A percentile compares a stretch with the other conserved stretches of the same genome.
These are phyloP conservation scores for Campoletis sonorensis DNA, from an alignment of 1,140 invertebrate genomes.

Conservation along the genomic window DNA sequence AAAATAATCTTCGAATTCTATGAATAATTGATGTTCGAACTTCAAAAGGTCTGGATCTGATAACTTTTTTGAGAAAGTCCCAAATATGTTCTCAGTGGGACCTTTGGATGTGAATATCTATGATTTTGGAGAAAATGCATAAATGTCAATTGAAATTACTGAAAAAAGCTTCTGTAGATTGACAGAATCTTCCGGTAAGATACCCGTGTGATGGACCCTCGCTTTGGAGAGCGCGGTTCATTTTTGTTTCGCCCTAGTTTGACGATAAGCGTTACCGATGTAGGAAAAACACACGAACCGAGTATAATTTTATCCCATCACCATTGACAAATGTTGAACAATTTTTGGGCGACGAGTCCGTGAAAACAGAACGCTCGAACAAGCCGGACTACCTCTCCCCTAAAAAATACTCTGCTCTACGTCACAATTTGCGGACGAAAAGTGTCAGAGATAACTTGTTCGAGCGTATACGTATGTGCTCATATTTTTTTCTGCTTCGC, in stretches of 20 bases:
- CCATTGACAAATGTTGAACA: slow-evolving; percentile 24
- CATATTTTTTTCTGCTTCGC: slow-evolving; percentile 28
- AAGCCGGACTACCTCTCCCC: slow-evolving; percentile 3
- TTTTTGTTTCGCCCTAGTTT: neutral
- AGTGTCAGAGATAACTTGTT: slow-evolving; percentile 43
- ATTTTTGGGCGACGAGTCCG: neutral
- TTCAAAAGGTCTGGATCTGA: no score
- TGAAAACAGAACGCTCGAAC: slow-evolving; percentile 24
- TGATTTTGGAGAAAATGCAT: no score
- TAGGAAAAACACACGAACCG: neutral
- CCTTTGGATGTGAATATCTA: no score
- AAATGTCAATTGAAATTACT: no score
- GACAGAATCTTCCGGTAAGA: neutral
- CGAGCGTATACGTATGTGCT: slow-evolving; percentile 40
- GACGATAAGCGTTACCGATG: neutral
- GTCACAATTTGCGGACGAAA: slow-evolving; percentile 44
- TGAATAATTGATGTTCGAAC: no score
- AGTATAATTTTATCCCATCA: slow-evolving; percentile 19
- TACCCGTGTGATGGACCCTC: no score
- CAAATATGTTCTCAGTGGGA: no score
- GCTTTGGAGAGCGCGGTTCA: no score
- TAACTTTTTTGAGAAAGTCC: no score
- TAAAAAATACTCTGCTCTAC: slow-evolving; percentile 35
- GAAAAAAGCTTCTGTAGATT: no score
- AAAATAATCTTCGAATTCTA: no score